Base-by-base conservation (phyloP, 2,888 invertebrate genomes). In the Matsumyia berberina region DNA sequence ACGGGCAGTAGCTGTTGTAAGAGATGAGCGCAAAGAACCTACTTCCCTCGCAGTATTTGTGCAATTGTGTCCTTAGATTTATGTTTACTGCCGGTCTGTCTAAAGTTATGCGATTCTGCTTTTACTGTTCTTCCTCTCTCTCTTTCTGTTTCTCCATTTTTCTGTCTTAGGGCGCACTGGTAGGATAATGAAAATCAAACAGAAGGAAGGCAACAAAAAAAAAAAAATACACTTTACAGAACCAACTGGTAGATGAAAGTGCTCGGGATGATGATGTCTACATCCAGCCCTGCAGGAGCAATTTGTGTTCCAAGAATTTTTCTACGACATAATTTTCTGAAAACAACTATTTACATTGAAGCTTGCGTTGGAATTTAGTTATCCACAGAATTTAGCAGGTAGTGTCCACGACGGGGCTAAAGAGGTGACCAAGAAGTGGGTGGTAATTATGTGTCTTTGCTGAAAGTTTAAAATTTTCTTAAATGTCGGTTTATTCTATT, bases 131-230 rank as follows among this genome's bases (percentile, higher is more conserved):
- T 60, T 31, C 24, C 12, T 39, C 17, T 51, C 9, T 17, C 46
- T 19, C 19, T 9, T 46, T 46, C 9, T 44, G 29, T 9, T 8
- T 12, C 2, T n/a, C 19, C 11, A 44, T 17, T 57, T 17, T 64
- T 58, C 24, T 24, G 24, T 37, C 69, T 69, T 31, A n/a, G 29
- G 58, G 60, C 49, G 58, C n/a, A 57, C 49, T 44, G 58, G 58
- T 53, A 60, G 51, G 29, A 69, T 77, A 77, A 77, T 77, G 77
- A 77, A 77, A 77, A 77, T 77, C 69, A 77, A 77, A 77, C 60
- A 77, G 60, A 51, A 12, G 42, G 29, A 17, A 46, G 12, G 9
- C 2, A 29, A 24, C 12, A 44, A 15, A 31, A 15, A 60, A 60
- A 58, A 19, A 17, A 60, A 64, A 58, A n/a, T n/a, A n/a, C 57